These are phyloP conservation scores for Sphaerophoria rueppellii DNA, from an alignment of 2,888 invertebrate genomes.

Conservation along the genomic window DNA sequence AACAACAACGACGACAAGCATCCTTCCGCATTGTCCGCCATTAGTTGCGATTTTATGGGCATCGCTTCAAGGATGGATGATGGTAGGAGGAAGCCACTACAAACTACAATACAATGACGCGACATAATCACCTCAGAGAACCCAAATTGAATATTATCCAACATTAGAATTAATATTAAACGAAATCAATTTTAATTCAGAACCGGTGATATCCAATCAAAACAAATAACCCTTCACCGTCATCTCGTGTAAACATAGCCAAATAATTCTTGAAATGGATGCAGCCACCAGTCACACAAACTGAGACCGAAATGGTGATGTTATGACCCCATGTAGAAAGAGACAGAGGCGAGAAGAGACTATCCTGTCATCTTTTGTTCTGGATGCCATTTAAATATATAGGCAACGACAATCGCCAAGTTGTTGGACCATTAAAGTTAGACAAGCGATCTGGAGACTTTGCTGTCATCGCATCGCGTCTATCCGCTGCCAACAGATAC, in stretches of 20 bases:
- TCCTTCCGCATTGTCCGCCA: slow-evolving; percentile 73
- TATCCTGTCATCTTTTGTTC: slow-evolving; percentile 64
- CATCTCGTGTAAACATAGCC: slow-evolving; percentile 50
- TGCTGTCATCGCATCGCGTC: slow-evolving; percentile 37
- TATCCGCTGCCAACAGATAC: slow-evolving; percentile 21
- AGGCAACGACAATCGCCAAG: slow-evolving; percentile 65
- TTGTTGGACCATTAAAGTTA: slow-evolving; percentile 62
- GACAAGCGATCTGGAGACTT: slow-evolving; percentile 48
- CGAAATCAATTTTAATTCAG: slow-evolving; percentile 71
- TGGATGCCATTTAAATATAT: slow-evolving; percentile 70
- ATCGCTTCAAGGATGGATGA: slow-evolving; percentile 65
- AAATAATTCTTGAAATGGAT: slow-evolving; percentile 26
- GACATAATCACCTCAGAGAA: slow-evolving; percentile 14
- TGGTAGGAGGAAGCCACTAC: slow-evolving; percentile 35
- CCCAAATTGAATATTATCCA: slow-evolving; percentile 68
- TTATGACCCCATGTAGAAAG: slow-evolving; percentile 42
- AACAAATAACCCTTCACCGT: slow-evolving; percentile 69
- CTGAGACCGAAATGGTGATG: slow-evolving; percentile 37
- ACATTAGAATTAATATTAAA: slow-evolving; percentile 72
- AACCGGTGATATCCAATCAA: slow-evolving; percentile 72
- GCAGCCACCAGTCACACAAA: slow-evolving; percentile 9
- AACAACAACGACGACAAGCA: slow-evolving; percentile 50
- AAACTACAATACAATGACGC: slow-evolving; percentile 27
- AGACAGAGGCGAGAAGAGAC: slow-evolving; percentile 21
- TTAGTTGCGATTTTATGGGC: slow-evolving; percentile 71